Evolutionary conservation across 2,888 invertebrate species (phyloP).

Genomic region (Tipula lateralis): DNA sequence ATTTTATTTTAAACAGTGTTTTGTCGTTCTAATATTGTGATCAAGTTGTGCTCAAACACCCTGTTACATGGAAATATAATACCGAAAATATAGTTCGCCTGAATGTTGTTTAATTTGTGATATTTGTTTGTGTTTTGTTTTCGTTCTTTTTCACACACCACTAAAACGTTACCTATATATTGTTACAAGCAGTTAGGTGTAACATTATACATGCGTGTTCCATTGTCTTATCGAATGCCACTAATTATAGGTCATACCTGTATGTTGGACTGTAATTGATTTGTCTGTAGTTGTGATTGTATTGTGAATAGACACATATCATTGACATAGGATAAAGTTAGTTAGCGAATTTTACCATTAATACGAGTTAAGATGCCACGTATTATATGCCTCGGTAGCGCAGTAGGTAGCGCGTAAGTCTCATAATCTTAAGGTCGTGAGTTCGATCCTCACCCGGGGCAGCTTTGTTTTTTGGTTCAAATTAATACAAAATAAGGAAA

Average conservation of each 20-base stretch:
- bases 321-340: too few relatives aligned
- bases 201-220: background rate
- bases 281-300: too few relatives aligned
- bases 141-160: background rate
- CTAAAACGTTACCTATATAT: too few relatives aligned
- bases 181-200: background rate
- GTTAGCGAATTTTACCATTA: too few relatives aligned
- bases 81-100: background rate
- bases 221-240: too few relatives aligned
- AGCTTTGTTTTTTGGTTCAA: background rate
- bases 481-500: too few relatives aligned
- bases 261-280: background rate
- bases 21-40: background rate
- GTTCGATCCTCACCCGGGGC: slow-evolving; percentile 28
- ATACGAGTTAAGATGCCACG: background rate
- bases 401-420: too few relatives aligned
- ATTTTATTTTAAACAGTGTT: background rate
- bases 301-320: too few relatives aligned
- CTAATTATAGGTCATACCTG: too few relatives aligned
- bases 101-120: background rate
- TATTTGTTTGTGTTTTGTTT: background rate
- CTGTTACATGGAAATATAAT: background rate
- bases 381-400: background rate
- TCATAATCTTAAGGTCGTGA: slow-evolving; percentile 30
- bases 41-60: background rate